A percentile compares a stretch with the other conserved stretches of the same genome.
phyloP scores from a whole-genome alignment of 1,140 invertebrate genomes.

The Bombus ignitus region DNA sequence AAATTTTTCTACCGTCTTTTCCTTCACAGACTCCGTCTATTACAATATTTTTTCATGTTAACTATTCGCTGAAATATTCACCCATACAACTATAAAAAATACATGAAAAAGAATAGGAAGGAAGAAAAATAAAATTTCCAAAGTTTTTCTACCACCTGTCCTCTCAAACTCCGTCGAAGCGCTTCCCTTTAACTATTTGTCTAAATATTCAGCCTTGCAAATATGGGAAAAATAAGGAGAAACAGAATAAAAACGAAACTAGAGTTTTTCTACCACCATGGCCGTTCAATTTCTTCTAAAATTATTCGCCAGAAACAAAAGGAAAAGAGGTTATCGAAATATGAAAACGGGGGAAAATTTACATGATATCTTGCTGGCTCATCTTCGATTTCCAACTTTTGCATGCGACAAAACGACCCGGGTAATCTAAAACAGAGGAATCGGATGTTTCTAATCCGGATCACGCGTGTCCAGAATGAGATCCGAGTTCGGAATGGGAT shows the following conservation, averaged over 20 bases:
- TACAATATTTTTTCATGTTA: no score
- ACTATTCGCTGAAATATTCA: neutral
- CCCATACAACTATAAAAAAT: neutral
- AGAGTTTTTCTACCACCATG: neutral
- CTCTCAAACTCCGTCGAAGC: neutral
- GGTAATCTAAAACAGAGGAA: slow-evolving; percentile 14
- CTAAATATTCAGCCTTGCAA: neutral
- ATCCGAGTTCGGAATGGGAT: slow-evolving; percentile 32
- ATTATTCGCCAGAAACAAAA: neutral
- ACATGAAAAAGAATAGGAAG: neutral
- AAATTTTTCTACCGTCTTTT: no score
- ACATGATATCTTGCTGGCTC: slow-evolving; percentile 3
- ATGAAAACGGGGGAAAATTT: neutral
- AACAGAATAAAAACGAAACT: neutral
- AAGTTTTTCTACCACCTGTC: neutral
- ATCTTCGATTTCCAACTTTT: slow-evolving; percentile 29
- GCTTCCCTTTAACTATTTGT: neutral
- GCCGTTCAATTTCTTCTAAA: neutral
- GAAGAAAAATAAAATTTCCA: neutral
- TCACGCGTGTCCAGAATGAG: slow-evolving; percentile 51
- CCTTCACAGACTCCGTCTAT: no score
- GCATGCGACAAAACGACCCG: slow-evolving; percentile 15
- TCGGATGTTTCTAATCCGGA: slow-evolving; percentile 46
- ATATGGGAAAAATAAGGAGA: neutral
- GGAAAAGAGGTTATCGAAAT: neutral